Percentiles rank a stretch among this genome's conserved stretches.
phyloP scores from a whole-genome alignment of 2,113 vertebrate genomes.

The human (Homo sapiens) region GRCh38 chr19:18493501-18494000 shows the following conservation, averaged over 20 bases:
- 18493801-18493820: not conserved
- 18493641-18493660: not conserved
- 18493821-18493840: not conserved
- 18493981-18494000: not conserved
- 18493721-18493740: not conserved
- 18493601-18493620: not conserved
- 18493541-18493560: not conserved
- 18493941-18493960: not conserved
- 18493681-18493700: too few species aligned
- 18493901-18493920: not conserved
- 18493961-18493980: not conserved
- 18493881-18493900: not conserved
- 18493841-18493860: not conserved
- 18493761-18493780: not conserved
- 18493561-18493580: not conserved
- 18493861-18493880: not conserved
- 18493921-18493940: not conserved
- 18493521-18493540: not conserved
- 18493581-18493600: not conserved
- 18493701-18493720: not conserved
- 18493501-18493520: not conserved
- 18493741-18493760: not conserved
- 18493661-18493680: not conserved
- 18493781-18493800: not conserved
- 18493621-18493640: not conserved